Conservation (phyloP, 1,140 invertebrate species). For the Drosophila mayri region DNA sequence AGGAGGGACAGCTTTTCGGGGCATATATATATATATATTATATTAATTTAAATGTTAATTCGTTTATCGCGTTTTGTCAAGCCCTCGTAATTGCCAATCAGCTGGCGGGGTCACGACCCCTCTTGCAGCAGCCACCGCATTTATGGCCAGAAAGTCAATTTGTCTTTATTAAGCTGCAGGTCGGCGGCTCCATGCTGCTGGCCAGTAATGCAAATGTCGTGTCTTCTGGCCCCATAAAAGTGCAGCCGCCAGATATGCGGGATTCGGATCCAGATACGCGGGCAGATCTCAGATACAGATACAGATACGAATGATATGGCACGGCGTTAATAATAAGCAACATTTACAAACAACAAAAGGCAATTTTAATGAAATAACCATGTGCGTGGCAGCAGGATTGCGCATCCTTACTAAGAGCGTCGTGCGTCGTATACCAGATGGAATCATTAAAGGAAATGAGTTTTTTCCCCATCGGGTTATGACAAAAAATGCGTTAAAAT, state of each 20-base stretch:
- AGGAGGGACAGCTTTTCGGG: conserved; percentile 38
- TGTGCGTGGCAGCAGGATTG: conserved; percentile 63
- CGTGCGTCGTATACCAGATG: conserved; percentile 74
- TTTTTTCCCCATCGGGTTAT: conserved; percentile 83
- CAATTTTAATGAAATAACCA: conserved; percentile 83
- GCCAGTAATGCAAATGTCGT: conserved; percentile 79
- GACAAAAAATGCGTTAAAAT: conserved; percentile 84
- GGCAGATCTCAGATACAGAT: conserved; percentile 12
- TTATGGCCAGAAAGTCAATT: conserved; percentile 75
- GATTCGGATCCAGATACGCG: conserved; percentile 30
- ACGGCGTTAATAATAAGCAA: conserved; percentile 79
- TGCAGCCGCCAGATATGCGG: conserved; percentile 53
- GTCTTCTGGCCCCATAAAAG: conserved; percentile 72
- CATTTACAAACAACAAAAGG: conserved; percentile 84
- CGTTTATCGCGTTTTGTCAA: conserved; percentile 72
- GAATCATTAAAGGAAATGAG: conserved; percentile 84
- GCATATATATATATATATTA: conserved; percentile 51
- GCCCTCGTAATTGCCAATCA: conserved; percentile 73
- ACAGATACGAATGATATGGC: conserved; percentile 63
- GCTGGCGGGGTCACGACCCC: conserved; percentile 18
- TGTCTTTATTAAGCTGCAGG: conserved; percentile 78
- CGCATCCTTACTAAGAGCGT: conserved; percentile 52
- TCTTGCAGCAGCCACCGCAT: conserved; percentile 18
- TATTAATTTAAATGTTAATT: conserved; percentile 82
- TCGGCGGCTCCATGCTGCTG: conserved; percentile 21